Evolutionary conservation across 2,797 vertebrate genomes (phyloP), one percentile per base, ranked within the genome.

Genomic region (Enteromius thamalakanensis): DNA sequence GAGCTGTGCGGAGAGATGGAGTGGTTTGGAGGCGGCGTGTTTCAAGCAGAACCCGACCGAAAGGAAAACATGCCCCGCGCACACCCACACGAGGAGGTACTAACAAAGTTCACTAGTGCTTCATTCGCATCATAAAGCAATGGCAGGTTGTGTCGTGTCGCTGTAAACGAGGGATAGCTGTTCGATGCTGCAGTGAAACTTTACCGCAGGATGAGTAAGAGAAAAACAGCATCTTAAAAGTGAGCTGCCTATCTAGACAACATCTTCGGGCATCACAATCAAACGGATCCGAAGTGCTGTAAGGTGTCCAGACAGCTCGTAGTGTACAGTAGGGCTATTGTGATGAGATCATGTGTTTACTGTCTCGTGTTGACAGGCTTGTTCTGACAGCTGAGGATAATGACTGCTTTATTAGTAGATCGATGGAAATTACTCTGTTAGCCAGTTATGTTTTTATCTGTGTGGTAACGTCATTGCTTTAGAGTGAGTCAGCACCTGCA

Each of bases 341-440:
- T 53, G 29, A 15, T 80, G 67, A 47, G 67, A 42, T 60, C 79
- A 34, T 15, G 29, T 64, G 40, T 81, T 49, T 23, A 3, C 40
- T 6, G 26, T 45, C 23, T 45, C 11, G 3, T 37, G 69, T 37
- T 64, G 55, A 10, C 15, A 10, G 17, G 45, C 49, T 23, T 79
- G 78, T 79, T 79, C 47, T 51, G 70, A 75, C 80, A 81, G 32
- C 70, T 81, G 58, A 32, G 60, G 42, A 32, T 49, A 40, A 65
- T 51, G 29, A 49, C 2, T 21, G 58, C 51, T 70, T 81, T 49
- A 65, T 74, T 51, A 74, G 75, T 49, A 81, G 69, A 81, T 81
- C 5, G 6, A 4, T 21, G 37, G 4, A 9, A 55, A 14, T 14
- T 3, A 11, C 37, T 9, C 11, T 21, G 1, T 14, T 1, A 68